These are phyloP conservation scores for Oreochromis spilurus DNA, from an alignment of 2,113 vertebrate genomes.

Conservation along the genomic window DNA sequence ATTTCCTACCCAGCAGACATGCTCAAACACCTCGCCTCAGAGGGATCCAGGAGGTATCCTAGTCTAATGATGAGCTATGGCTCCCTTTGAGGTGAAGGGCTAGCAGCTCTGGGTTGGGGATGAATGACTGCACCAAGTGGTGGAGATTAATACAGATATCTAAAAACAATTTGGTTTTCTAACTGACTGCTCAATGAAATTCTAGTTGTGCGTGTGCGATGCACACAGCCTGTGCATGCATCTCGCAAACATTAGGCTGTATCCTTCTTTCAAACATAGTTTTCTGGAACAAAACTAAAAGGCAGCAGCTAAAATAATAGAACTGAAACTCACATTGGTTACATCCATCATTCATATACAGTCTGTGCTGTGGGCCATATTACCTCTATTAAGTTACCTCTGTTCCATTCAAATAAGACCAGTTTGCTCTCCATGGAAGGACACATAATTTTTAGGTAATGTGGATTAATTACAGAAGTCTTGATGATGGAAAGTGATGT, in stretches of 20 bases:
- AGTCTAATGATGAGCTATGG: neutral
- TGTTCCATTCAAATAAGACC: neutral
- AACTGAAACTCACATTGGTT: neutral
- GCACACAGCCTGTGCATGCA: neutral
- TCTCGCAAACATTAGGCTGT: accelerated
- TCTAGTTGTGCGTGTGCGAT: accelerated
- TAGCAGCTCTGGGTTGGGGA: neutral
- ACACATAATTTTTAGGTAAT: neutral
- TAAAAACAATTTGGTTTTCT: neutral
- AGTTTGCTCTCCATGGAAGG: neutral
- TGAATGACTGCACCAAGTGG: neutral
- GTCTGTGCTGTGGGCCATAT: neutral
- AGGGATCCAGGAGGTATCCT: neutral
- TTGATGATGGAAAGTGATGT: neutral
- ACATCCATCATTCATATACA: neutral
- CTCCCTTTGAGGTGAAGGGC: neutral
- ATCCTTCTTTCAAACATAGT: neutral
- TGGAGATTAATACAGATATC: neutral
- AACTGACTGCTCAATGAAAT: accelerated
- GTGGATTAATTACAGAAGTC: neutral
- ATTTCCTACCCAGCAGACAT: accelerated
- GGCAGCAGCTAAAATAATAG: neutral
- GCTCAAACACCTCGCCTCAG: neutral
- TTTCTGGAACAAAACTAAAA: too few relatives aligned
- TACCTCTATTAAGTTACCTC: neutral